Conservation (phyloP, 2,888 invertebrate species). For the Brachynemurus nebulosus region DNA sequence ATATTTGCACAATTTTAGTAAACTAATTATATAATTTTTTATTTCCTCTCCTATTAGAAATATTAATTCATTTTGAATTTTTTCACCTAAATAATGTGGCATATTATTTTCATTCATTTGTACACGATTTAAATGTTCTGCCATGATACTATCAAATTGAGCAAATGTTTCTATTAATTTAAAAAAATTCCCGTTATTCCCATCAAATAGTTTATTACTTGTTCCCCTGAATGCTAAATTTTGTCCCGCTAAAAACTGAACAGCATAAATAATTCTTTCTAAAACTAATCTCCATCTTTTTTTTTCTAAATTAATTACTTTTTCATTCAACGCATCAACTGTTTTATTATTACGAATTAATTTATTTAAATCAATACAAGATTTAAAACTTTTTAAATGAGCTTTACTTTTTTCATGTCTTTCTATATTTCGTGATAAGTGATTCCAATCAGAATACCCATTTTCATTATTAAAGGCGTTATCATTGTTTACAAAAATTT, state of each 20-base stretch:
- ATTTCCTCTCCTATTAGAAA: slow-evolving; percentile 15
- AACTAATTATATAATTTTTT: slow-evolving; percentile 15
- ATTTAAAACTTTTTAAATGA: slow-evolving; percentile 14
- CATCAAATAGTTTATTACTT: slow-evolving; percentile 12
- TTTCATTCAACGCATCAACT: slow-evolving; percentile 13
- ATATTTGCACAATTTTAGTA: neutral
- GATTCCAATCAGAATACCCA: slow-evolving; percentile 14
- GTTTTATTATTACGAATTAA: slow-evolving; percentile 13
- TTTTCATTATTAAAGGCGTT: slow-evolving; percentile 9
- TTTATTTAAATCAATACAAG: slow-evolving; percentile 12
- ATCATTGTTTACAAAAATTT: slow-evolving; percentile 12
- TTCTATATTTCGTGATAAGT: slow-evolving; percentile 12
- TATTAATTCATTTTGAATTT: slow-evolving; percentile 15
- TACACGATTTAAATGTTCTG: slow-evolving; percentile 13
- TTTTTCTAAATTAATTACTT: slow-evolving; percentile 15
- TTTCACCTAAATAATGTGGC: neutral
- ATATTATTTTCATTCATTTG: slow-evolving; percentile 2
- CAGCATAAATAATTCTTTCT: slow-evolving; percentile 15
- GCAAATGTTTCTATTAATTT: slow-evolving; percentile 15
- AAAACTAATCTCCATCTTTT: slow-evolving; percentile 15
- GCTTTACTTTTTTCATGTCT: slow-evolving; percentile 14
- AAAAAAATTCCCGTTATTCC: slow-evolving; percentile 17
- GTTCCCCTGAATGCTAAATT: slow-evolving; percentile 14
- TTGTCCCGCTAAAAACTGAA: slow-evolving; percentile 15
- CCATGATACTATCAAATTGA: slow-evolving; percentile 17